Conservation (phyloP, 2,113 vertebrate genomes). For the Ahaetulla prasina region DNA sequence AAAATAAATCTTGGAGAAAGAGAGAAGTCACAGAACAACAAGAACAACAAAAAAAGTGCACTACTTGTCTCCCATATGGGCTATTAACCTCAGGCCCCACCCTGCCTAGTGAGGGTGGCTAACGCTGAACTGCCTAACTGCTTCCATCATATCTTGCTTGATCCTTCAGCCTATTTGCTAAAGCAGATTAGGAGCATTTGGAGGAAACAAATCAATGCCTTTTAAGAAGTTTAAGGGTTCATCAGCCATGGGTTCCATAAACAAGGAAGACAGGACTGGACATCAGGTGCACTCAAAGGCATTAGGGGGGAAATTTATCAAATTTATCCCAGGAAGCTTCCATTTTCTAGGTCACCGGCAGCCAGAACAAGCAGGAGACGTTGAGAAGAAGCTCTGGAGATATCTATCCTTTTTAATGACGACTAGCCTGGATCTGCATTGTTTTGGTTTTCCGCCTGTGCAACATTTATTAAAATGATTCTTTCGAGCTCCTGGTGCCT, state of each 20-base stretch:
- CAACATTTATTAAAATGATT: conserved; percentile 52
- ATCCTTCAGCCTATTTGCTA: not conserved
- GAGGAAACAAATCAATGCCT: not conserved
- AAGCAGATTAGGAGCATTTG: not conserved
- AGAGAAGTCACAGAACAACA: not conserved
- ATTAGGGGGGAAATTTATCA: not conserved
- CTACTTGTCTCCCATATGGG: not conserved
- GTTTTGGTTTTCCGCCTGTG: conserved; percentile 41
- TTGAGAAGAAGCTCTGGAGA: not conserved
- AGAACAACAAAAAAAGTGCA: rapidly evolving
- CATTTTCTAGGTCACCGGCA: conserved; percentile 26
- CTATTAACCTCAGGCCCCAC: not conserved
- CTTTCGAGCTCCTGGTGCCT: conserved; percentile 34
- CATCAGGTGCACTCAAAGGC: not conserved
- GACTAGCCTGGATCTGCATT: conserved; percentile 48
- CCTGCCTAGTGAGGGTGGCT: not conserved
- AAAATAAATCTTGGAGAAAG: not conserved
- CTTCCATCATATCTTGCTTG: not conserved
- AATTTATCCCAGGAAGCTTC: not conserved
- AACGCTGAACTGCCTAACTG: not conserved
- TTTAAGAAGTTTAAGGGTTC: not conserved
- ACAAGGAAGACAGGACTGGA: not conserved
- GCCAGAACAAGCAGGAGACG: not conserved
- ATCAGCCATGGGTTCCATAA: not conserved
- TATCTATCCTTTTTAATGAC: not conserved